Conservation (phyloP, 2,113 vertebrate genomes). For the Oreocharis arfaki region DNA sequence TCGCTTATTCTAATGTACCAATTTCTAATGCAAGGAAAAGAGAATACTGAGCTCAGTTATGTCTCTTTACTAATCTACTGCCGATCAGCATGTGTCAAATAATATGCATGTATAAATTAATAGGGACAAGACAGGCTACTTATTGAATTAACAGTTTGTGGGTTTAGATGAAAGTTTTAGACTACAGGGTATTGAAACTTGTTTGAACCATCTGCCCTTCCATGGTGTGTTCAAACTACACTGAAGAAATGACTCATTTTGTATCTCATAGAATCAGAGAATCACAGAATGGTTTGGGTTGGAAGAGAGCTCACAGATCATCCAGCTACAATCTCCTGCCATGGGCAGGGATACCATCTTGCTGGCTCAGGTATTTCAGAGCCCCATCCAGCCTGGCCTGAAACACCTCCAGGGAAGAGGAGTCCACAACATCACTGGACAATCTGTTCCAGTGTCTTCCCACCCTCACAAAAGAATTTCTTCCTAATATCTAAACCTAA, state of each 20-base stretch:
- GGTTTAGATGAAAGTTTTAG: neutral
- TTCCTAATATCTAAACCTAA: neutral
- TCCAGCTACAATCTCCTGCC: neutral
- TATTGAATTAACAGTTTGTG: neutral
- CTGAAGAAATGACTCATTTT: neutral
- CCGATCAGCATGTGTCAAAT: neutral
- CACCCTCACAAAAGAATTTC: neutral
- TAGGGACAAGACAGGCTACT: neutral
- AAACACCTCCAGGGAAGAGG: neutral
- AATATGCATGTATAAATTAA: neutral
- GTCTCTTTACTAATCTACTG: neutral
- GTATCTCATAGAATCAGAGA: neutral
- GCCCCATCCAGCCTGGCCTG: neutral
- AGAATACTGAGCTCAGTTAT: neutral
- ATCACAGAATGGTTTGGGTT: neutral
- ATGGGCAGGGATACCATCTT: neutral
- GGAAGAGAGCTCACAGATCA: neutral
- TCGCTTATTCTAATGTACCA: neutral
- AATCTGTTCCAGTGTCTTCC: neutral
- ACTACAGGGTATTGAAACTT: neutral
- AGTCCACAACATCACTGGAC: neutral
- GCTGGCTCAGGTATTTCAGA: neutral
- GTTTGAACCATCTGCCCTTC: neutral
- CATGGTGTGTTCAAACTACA: neutral
- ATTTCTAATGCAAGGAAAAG: neutral